Evolutionary conservation across 2,888 invertebrate species (phyloP).

Genomic region (Archaeoteleia sp.): DNA sequence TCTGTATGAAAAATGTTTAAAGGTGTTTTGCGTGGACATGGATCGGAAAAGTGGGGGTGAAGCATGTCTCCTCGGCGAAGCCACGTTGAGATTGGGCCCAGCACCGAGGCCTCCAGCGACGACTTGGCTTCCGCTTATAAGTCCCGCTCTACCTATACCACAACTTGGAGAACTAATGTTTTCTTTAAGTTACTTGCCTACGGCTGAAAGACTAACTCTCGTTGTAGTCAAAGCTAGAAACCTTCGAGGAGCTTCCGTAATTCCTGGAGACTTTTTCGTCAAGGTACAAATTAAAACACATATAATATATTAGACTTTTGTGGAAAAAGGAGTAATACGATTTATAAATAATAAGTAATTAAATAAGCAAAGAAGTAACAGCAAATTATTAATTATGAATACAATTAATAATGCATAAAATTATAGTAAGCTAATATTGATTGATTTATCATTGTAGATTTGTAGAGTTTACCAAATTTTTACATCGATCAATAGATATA

Average conservation of each 20-base stretch:
- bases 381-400: no score
- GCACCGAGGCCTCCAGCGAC: constrained; percentile 80
- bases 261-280: constrained; percentile 83
- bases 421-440: no score
- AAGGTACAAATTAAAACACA: constrained; percentile 77
- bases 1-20: constrained; percentile 1
- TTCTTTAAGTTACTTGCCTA: constrained; percentile 87
- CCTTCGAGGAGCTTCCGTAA: constrained; percentile 78
- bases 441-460: no score
- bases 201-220: constrained; percentile 86
- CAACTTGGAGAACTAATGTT: constrained; percentile 88
- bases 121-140: constrained; percentile 86
- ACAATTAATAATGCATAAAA: no score
- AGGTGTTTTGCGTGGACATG: constrained; percentile 69
- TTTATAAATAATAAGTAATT: constrained; percentile 1
- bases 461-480: no score
- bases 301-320: constrained; percentile 7
- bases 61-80: constrained; percentile 66
- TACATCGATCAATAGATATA: no score
- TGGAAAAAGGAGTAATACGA: background rate
- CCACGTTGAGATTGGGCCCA: constrained; percentile 65
- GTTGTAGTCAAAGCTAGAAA: constrained; percentile 86
- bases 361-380: constrained; percentile 9
- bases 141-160: constrained; percentile 77
- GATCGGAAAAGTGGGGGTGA: no score